Conservation (phyloP, 2,113 vertebrate species). For the Ictalurus punctatus region DNA sequence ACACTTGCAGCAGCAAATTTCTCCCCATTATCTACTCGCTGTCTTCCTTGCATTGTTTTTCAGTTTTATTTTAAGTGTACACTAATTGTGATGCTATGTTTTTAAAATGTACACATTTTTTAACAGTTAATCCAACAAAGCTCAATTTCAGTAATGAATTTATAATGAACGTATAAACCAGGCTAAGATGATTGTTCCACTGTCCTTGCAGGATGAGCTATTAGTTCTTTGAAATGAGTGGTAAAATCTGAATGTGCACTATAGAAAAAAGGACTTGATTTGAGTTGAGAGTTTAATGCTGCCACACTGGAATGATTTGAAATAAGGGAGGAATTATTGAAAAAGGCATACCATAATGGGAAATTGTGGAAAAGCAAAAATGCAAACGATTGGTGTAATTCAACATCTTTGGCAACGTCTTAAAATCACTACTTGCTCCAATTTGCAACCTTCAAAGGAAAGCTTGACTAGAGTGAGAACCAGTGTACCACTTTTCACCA, state of each 20-base stretch:
- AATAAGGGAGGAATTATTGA: constrained; percentile 30
- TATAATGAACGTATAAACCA: constrained; percentile 13
- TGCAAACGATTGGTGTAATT: constrained; percentile 56
- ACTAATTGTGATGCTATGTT: neutral
- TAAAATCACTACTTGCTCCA: constrained; percentile 58
- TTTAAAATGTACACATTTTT: neutral
- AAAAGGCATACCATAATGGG: constrained; percentile 53
- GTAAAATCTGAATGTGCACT: constrained; percentile 25
- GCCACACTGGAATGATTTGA: constrained; percentile 44
- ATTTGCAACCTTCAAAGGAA: constrained; percentile 55
- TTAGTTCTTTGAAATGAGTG: constrained; percentile 19
- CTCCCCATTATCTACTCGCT: neutral
- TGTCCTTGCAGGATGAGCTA: constrained; percentile 23
- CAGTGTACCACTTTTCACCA: constrained; percentile 72
- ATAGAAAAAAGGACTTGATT: constrained; percentile 37
- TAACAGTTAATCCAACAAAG: neutral
- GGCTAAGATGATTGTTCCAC: constrained; percentile 29
- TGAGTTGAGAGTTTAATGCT: constrained; percentile 47
- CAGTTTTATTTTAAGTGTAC: neutral
- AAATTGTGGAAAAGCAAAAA: constrained; percentile 49
- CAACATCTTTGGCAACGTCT: constrained; percentile 55
- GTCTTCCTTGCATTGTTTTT: neutral
- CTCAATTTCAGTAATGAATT: neutral
- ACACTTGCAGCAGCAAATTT: neutral
- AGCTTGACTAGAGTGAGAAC: constrained; percentile 57